Evolutionary conservation across 2,888 invertebrate genomes (phyloP).

Genomic region (Andricus curvator): DNA sequence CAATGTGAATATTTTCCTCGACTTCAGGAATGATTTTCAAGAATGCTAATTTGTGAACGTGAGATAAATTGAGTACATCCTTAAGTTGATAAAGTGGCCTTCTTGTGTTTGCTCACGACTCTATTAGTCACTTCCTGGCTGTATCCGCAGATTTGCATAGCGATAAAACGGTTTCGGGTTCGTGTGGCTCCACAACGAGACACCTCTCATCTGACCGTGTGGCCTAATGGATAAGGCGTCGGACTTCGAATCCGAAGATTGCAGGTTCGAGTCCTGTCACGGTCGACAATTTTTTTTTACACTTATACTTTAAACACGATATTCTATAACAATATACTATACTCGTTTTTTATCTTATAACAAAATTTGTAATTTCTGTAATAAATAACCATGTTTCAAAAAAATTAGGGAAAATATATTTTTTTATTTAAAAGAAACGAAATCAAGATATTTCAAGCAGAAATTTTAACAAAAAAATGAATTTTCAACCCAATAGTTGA

Average conservation of each 20-base stretch:
- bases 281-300: conserved; percentile 67
- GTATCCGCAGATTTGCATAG: not conserved
- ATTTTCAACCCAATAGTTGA: too few relatives aligned
- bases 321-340: not conserved
- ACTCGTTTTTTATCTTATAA: not conserved
- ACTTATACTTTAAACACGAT: not conserved
- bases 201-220: conserved; percentile 79
- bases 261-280: conserved; percentile 81
- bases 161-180: not conserved
- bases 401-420: too few relatives aligned
- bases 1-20: too few relatives aligned
- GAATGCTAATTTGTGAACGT: too few relatives aligned
- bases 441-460: too few relatives aligned
- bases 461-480: too few relatives aligned
- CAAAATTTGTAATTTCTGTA: too few relatives aligned
- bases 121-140: not conserved
- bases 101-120: not conserved
- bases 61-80: too few relatives aligned
- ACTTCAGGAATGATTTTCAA: too few relatives aligned
- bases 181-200: not conserved
- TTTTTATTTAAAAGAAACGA: too few relatives aligned
- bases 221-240: conserved; percentile 86
- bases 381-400: too few relatives aligned
- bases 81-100: not conserved
- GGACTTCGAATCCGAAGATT: conserved; percentile 82